A percentile compares a stretch with the other conserved stretches of the same genome.
These are phyloP conservation scores for Orchestia grillus DNA, from an alignment of 1,140 invertebrate species.

Conservation along the genomic window DNA sequence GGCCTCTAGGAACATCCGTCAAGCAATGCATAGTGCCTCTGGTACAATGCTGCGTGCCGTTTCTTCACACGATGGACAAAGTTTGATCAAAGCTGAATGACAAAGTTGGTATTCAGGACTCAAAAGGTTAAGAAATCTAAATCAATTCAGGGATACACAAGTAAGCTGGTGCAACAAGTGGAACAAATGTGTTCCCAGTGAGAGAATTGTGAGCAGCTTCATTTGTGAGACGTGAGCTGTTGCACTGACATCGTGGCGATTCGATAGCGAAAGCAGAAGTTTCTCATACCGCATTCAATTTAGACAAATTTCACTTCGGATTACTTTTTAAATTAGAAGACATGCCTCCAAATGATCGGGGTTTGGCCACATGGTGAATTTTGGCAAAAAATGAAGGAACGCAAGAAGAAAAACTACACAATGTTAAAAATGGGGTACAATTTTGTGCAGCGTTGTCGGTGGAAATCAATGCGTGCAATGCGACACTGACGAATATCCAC, in stretches of 20 bases:
- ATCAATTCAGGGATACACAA: neutral
- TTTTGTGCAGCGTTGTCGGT: neutral
- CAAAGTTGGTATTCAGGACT: too few relatives aligned
- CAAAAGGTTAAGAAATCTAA: neutral
- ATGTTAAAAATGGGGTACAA: neutral
- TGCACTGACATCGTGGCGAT: neutral
- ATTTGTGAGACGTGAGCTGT: neutral
- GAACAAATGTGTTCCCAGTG: neutral
- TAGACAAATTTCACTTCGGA: neutral
- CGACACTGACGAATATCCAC: neutral
- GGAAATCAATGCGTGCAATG: neutral
- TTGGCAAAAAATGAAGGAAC: neutral
- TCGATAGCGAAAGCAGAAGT: neutral
- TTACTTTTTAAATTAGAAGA: neutral
- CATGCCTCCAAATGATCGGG: neutral
- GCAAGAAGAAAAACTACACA: neutral
- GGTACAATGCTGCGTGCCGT: too few relatives aligned
- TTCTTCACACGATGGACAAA: too few relatives aligned
- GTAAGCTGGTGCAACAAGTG: neutral
- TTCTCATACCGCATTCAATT: neutral
- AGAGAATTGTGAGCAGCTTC: neutral
- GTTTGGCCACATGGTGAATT: neutral
- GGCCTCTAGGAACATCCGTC: too few relatives aligned
- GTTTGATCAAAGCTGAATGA: too few relatives aligned
- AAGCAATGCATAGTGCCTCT: too few relatives aligned